A percentile compares a stretch with the other conserved stretches of the same genome.
Conservation (phyloP, 2,888 invertebrate species). For the Nasonovia ribisnigri region DNA sequence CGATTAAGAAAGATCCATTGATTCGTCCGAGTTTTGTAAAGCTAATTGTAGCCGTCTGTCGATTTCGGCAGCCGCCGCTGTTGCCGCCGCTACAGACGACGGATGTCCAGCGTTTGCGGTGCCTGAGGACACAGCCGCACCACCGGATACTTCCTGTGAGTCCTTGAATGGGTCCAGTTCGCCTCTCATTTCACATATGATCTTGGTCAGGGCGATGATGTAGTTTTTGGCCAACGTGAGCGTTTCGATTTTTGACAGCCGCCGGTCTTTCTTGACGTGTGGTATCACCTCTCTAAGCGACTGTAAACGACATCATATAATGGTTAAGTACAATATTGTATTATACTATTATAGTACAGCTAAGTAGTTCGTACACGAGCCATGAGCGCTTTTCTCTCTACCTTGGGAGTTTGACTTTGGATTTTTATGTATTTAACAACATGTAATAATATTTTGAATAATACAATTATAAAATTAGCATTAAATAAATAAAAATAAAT, state of each 20-base stretch:
- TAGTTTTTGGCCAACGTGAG: constrained; percentile 85
- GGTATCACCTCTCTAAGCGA: constrained; percentile 83
- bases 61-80: constrained; percentile 50
- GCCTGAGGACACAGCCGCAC: background rate
- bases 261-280: constrained; percentile 82
- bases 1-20: constrained; percentile 55
- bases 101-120: background rate
- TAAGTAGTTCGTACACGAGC: background rate
- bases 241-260: constrained; percentile 84
- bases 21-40: constrained; percentile 56
- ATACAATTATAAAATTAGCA: too few relatives aligned
- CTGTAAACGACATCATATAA: constrained; percentile 71
- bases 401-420: background rate
- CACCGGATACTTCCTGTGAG: background rate
- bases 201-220: constrained; percentile 85
- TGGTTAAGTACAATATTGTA: background rate
- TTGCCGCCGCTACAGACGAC: constrained; percentile 20
- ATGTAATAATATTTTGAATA: too few relatives aligned
- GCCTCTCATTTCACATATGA: constrained; percentile 79
- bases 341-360: too few relatives aligned
- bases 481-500: too few relatives aligned
- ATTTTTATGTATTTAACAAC: too few relatives aligned
- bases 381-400: background rate
- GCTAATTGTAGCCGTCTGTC: constrained; percentile 51
- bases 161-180: constrained; percentile 59